Evolutionary conservation across 1,140 invertebrate species (phyloP), one percentile per base, ranked within the genome.

Genomic region (Cyclargus thomasi): DNA sequence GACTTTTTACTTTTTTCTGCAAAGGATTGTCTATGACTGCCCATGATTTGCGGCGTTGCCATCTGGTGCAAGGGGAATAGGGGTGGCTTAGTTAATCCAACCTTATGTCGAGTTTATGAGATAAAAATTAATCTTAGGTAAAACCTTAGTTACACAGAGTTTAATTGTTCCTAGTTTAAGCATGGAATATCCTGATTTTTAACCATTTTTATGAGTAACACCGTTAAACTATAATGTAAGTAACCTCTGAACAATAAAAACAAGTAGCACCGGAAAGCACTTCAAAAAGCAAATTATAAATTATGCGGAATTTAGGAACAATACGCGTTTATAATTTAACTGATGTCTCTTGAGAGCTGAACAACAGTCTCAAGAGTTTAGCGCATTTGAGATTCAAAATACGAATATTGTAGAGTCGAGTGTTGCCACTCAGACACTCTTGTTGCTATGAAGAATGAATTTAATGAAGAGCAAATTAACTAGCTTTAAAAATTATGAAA

Each of bases 391-490:
- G 39, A 8, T 47, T 47, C 39, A 47, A 47, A 47, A 11, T 47
- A 47, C 39, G 39, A 47, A 47, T 47, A 47, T 47, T 47, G 39
- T 47, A 14, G 14, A 11, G 10, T 47, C 11, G 14, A 47, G 39
- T 47, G 39, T 47, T 47, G 39, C 39, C 39, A 47, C 39, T 47
- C 39, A 47, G 39, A 47, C 39, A 47, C 39, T 47, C 39, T 47
- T 14, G 39, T 47, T 47, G 0, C 14, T 47, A 1, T 47, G 11
- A 47, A 47, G 23, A 23, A 29, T 18, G 5, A 14, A 23, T 11
- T n/a, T 23, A 23, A 23, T 7, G 8, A 63, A 21, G 16, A 47
- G 29, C 17, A 62, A 22, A 62, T 16, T 62, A 23, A 16, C 1
- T 2, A 1, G 23, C 8, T 20, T 20, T 18, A 18, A 59, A 62